These are phyloP conservation scores for Cremastinae sp. DNA, from an alignment of 2,888 invertebrate species.

Conservation along the genomic window DNA sequence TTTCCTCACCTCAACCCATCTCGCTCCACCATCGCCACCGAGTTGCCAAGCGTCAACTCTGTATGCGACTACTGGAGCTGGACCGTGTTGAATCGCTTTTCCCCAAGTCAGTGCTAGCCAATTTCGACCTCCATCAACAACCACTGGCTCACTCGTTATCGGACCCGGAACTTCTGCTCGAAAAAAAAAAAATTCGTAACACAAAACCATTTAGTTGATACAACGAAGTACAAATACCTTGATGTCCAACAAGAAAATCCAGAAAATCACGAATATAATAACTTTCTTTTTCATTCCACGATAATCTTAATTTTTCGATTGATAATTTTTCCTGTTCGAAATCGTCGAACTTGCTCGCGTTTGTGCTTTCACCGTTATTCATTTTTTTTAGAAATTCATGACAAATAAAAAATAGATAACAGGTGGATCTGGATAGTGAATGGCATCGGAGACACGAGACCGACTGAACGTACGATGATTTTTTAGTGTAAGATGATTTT, in stretches of 20 bases:
- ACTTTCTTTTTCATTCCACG: conserved; percentile 74
- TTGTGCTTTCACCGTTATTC: conserved; percentile 39
- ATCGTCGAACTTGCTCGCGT: conserved; percentile 7
- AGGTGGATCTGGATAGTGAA: conserved; percentile 14
- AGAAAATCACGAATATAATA: conserved; percentile 80
- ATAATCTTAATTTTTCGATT: conserved; percentile 73
- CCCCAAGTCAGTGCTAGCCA: conserved; percentile 93
- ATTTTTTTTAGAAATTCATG: conserved; percentile 48
- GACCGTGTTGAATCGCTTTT: conserved; percentile 85
- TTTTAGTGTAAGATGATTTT: conserved; percentile 54
- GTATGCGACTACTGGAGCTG: conserved; percentile 91
- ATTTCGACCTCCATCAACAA: conserved; percentile 91
- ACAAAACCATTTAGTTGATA: background rate
- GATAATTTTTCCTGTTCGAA: conserved; percentile 37
- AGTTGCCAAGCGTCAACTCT: conserved; percentile 90
- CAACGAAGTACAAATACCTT: conserved; percentile 78
- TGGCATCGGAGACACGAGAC: conserved; percentile 40
- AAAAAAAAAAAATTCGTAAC: background rate
- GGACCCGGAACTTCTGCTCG: conserved; percentile 89
- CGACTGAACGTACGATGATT: conserved; percentile 49
- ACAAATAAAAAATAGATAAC: background rate
- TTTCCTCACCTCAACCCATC: conserved; percentile 87
- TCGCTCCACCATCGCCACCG: conserved; percentile 90
- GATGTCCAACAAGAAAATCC: conserved; percentile 80
- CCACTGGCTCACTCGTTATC: conserved; percentile 88